Percentiles rank a stretch among this genome's conserved stretches.
Evolutionary conservation across 2,113 vertebrate genomes (phyloP).

Genomic region (Onychostruthus taczanowskii): DNA sequence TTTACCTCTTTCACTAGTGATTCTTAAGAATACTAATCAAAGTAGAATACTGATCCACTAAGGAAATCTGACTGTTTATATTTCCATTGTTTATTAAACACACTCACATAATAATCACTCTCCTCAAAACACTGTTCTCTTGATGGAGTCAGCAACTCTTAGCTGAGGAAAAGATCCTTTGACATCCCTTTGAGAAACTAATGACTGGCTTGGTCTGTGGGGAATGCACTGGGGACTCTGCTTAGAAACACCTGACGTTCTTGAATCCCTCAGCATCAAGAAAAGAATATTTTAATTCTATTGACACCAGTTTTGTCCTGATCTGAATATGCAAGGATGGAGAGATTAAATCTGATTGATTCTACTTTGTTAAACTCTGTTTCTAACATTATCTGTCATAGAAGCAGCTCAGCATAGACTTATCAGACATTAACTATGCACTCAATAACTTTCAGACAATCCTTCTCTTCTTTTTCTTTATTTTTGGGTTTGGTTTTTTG

Average conservation of each 20-base stretch:
- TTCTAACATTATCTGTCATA: neutral
- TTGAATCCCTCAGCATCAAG: neutral
- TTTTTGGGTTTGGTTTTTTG: neutral
- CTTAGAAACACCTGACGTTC: neutral
- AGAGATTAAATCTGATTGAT: neutral
- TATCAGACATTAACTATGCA: neutral
- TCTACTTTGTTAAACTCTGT: neutral
- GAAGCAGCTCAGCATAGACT: neutral
- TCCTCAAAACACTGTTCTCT: neutral
- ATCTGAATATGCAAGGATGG: neutral
- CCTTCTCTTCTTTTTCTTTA: neutral
- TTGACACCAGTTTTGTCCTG: neutral
- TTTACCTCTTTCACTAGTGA: neutral
- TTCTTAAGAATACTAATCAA: neutral
- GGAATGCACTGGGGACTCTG: neutral
- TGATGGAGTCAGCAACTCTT: neutral
- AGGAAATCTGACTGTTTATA: neutral
- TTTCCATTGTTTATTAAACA: neutral
- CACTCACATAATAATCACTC: neutral
- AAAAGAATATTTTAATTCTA: neutral
- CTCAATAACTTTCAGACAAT: neutral
- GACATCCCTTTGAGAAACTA: neutral
- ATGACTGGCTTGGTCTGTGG: neutral
- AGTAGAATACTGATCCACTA: neutral
- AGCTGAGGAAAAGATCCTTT: neutral